A percentile compares a stretch with the other conserved stretches of the same genome.
These are phyloP conservation scores for Stomatorhinus walkeri DNA, from an alignment of 2,797 vertebrate genomes.

Conservation along the genomic window DNA sequence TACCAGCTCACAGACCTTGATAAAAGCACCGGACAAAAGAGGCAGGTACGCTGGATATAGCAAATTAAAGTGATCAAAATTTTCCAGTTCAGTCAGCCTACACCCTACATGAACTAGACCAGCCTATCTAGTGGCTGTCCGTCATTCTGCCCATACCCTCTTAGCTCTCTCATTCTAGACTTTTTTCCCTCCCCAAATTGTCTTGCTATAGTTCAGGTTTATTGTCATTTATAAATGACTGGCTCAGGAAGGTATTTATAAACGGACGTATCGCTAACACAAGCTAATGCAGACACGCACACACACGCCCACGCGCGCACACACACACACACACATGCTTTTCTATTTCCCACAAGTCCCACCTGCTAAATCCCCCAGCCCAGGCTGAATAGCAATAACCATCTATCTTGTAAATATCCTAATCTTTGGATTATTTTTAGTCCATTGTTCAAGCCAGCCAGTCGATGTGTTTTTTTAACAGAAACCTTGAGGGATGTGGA, in stretches of 20 bases:
- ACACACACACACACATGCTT: not conserved
- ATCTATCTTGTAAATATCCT: not conserved
- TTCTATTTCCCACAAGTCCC: not conserved
- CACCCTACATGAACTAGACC: conserved; percentile 86
- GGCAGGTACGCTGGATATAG: conserved; percentile 84
- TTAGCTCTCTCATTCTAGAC: conserved; percentile 39
- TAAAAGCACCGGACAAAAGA: conserved; percentile 83
- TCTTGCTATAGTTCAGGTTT: not conserved
- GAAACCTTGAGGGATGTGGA: not conserved
- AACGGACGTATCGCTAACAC: not conserved
- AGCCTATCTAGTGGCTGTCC: conserved; percentile 79
- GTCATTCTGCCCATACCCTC: conserved; percentile 65
- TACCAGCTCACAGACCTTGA: conserved; percentile 90
- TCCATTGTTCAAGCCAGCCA: not conserved
- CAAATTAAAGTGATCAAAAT: conserved; percentile 99
- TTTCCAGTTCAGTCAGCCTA: conserved; percentile 88
- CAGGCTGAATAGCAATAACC: not conserved
- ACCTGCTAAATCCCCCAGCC: not conserved
- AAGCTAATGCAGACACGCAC: not conserved
- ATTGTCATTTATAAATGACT: not conserved
- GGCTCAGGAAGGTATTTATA: not conserved
- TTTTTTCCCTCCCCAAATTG: conserved; percentile 15
- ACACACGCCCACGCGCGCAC: not conserved
- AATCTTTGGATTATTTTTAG: not conserved
- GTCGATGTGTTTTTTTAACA: not conserved